Conservation (phyloP, 1,140 invertebrate genomes). For the Saccostrea glomerata region DNA sequence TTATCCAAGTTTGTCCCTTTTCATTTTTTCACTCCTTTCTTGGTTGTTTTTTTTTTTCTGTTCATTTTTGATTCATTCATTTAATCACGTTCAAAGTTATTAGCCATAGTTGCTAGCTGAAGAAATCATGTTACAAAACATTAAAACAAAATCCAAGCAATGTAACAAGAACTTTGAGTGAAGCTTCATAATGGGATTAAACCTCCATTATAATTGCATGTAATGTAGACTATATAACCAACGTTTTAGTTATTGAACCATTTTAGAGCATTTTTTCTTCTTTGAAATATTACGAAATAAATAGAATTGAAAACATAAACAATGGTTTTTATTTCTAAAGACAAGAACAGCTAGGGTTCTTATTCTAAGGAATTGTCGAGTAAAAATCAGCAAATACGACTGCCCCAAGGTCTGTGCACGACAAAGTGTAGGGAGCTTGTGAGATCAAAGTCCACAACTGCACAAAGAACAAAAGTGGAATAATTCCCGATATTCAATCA, state of each 20-base stretch:
- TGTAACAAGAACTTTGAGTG: neutral
- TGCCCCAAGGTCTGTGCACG: neutral
- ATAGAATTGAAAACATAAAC: neutral
- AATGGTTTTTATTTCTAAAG: neutral
- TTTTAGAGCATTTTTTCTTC: slow-evolving; percentile 27
- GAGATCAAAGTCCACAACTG: no score
- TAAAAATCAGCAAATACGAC: neutral
- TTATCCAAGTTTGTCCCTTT: slow-evolving; percentile 32
- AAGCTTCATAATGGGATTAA: neutral
- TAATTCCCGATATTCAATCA: no score
- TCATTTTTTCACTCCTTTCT: neutral
- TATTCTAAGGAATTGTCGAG: no score
- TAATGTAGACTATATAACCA: neutral
- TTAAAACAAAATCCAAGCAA: neutral
- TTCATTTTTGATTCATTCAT: neutral
- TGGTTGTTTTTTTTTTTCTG: neutral
- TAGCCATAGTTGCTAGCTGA: neutral
- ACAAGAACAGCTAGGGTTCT: neutral
- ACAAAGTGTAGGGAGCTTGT: no score
- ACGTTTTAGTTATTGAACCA: slow-evolving; percentile 14
- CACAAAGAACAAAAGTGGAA: no score
- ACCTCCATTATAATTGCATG: slow-evolving; percentile 1
- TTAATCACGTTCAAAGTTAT: neutral
- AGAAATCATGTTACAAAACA: neutral
- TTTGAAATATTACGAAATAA: slow-evolving; percentile 16